Base-by-base conservation (phyloP, 2,113 vertebrate species). In the Phoxinus phoxinus region DNA sequence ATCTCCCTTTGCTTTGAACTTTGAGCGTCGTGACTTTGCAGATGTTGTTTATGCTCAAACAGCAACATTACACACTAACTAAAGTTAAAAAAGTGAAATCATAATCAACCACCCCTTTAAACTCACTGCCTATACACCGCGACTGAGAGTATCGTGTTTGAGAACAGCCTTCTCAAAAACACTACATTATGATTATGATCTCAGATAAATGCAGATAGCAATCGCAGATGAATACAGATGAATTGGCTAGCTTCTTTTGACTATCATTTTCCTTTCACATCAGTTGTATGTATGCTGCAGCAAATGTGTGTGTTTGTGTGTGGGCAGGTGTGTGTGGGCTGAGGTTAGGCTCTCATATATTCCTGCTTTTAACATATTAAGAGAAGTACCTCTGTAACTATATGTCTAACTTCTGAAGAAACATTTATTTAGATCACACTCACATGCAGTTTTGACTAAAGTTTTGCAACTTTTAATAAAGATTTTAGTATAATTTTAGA, bases 181-280 rank as follows among this genome's bases (percentile, higher is more conserved):
- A 76, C 59, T 74, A 32, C 83, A 85, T 72, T 32, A 53, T 78
- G 78, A 83, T 85, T 88, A 72, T 78, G 10, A 75, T 84, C 46
- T 73, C 32, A 73, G 19, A 81, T 81, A 51, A 77, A 83, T 83
- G 69, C 84, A 79, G 59, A 48, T 65, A 21, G n/a, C 63, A 51
- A 13, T 81, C 41, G 8, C 61, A 61, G 84, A 61, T 81, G 25
- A 77, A 83, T 85, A 63, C 79, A 88, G 35, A 85, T 71, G 58
- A 85, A 81, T 63, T 65, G 58, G 35, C 9, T 7, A 25, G 15
- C 32, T 69, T 69, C 74, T 56, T 46, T 56, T 58, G 67, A n/a
- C 32, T 85, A n/a, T 27, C n/a, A 10, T 59, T 65, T 37, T 81
- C 27, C 25, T 32, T 65, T 81, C 25, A 30, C 78, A 46, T 65